Percentiles rank a stretch among this genome's conserved stretches.
phyloP scores from a whole-genome alignment of 2,113 vertebrate species.

The Eurystomus gularis region DNA sequence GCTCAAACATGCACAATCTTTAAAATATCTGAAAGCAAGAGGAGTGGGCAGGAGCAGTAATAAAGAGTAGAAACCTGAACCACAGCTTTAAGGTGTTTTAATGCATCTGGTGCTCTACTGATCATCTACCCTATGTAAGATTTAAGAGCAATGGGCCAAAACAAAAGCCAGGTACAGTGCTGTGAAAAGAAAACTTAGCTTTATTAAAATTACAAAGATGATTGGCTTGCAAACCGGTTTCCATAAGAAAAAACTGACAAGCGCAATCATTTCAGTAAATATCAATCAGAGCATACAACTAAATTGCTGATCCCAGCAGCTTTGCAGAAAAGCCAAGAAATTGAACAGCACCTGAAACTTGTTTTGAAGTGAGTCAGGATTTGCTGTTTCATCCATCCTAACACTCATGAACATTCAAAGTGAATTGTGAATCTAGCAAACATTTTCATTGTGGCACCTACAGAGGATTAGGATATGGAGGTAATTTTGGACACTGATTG shows the following conservation, averaged over 20 bases:
- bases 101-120: background rate
- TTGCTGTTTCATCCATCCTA: conserved; percentile 1
- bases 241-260: background rate
- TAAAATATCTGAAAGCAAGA: conserved; percentile 35
- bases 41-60: conserved; percentile 27
- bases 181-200: background rate
- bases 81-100: conserved; percentile 47
- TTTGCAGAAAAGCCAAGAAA: conserved; percentile 8
- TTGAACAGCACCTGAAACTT: background rate
- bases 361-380: background rate
- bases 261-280: background rate
- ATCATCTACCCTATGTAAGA: background rate
- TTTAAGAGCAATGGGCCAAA: background rate
- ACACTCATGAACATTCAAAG: conserved; percentile 36
- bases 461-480: background rate
- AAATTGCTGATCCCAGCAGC: background rate
- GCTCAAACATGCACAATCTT: conserved; percentile 59
- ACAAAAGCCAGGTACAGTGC: conserved; percentile 6
- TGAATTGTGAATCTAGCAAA: conserved; percentile 13
- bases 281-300: background rate
- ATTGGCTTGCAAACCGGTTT: background rate
- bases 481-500: conserved; percentile 7
- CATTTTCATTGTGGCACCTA: background rate
- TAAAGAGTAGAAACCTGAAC: conserved; percentile 34
- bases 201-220: background rate